These are phyloP conservation scores for Oreochromis tanganicae DNA, from an alignment of 2,113 vertebrate genomes.

Conservation along the genomic window DNA sequence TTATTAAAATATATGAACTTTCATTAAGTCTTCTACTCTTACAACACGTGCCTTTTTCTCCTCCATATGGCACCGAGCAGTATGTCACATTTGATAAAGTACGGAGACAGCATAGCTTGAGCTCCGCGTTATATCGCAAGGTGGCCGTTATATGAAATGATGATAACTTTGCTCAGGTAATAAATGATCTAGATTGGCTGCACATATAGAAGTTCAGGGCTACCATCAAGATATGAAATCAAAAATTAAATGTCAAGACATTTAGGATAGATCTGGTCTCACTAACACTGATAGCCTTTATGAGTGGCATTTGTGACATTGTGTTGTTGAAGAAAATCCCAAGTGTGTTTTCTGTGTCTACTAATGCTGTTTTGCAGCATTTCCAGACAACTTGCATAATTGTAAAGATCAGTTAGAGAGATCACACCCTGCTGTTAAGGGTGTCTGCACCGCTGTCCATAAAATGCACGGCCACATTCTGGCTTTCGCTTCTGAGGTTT, in stretches of 20 bases:
- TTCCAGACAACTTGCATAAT: background rate
- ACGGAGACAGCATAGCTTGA: background rate
- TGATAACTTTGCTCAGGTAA: background rate
- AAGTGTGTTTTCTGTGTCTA: background rate
- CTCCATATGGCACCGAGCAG: background rate
- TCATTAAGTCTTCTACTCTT: background rate
- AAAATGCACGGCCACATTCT: background rate
- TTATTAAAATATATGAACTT: background rate
- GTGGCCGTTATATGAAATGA: background rate
- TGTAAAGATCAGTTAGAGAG: background rate
- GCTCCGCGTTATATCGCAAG: background rate
- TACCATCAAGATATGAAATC: background rate
- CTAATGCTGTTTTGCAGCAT: background rate
- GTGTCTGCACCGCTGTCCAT: background rate
- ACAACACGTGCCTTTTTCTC: background rate
- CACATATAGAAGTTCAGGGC: background rate
- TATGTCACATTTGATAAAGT: background rate
- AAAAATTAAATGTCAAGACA: background rate
- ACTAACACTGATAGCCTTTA: background rate
- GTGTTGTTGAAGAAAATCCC: background rate
- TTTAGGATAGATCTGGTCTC: background rate
- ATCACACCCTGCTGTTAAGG: background rate
- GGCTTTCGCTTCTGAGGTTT: background rate
- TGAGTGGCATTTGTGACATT: background rate
- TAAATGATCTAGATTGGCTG: background rate